Base-by-base conservation (phyloP, 2,888 invertebrate genomes). In the Rhagophthalmus giganteus region DNA sequence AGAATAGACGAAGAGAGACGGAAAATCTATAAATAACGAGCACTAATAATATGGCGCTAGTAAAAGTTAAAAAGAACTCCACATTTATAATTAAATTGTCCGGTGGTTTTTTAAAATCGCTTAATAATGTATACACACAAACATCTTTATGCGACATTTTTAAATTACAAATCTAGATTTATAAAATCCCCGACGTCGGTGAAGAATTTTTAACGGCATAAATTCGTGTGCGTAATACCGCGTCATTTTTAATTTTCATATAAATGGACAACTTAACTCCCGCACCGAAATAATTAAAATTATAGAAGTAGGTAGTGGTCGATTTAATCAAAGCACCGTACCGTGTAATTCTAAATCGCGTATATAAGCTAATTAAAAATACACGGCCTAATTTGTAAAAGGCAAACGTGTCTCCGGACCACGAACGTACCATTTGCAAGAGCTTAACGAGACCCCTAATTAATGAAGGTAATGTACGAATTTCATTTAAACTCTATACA, bases 381-480 rank as follows among this genome's bases (percentile, higher is more conserved):
- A 44, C 48, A 32, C 26, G 32, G 32, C 45, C 48, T 54, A 50
- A 57, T 57, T 57, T 57, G 56, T 55, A 44, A 52, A 48, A 42
- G 24, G 34, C 37, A 28, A 40, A 45, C 45, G 40, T 42, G 51
- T 34, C 42, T 48, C 28, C 25, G 38, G 41, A 35, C 45, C 55
- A 55, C 55, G 52, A 49, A 45, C 34, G 49, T 37, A 13, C 45
- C 44, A 55, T 55, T 55, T 40, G 53, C 52, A 37, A 35, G 44
- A 41, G 27, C 55, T 48, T 53, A 55, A 53, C 49, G 52, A 55
- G 52, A 49, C 28, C 32, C 32, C 44, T 53, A 55, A 55, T 55
- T 55, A 55, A 54, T 48, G 54, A 28, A 42, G 27, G 46, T 41
- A 52, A 46, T 37, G 46, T 46, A 52, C 40, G 52, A 52, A 52